Evolutionary conservation across 37 sponge, comb jelly and placozoan species (phyloP).

Genomic region (Spongilla lacustris): DNA sequence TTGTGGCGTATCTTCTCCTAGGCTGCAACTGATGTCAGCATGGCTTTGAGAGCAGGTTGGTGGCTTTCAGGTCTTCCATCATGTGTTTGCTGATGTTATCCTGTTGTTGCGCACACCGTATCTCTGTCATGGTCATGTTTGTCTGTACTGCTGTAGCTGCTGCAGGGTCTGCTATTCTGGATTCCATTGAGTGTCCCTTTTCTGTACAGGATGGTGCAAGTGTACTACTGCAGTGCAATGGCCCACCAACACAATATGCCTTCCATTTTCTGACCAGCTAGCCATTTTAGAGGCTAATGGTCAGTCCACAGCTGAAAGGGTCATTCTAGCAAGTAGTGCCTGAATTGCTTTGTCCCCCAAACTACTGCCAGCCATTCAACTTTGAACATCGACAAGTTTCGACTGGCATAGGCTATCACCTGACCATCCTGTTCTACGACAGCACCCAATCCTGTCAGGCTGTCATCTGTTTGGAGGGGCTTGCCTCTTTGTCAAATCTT

Average conservation of each 20-base stretch:
- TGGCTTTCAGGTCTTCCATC: background rate
- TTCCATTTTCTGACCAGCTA: slow-evolving; percentile 64
- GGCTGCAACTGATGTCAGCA: slow-evolving; percentile 22
- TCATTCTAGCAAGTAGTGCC: slow-evolving; percentile 52
- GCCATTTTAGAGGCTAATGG: slow-evolving; percentile 63
- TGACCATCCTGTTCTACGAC: slow-evolving; percentile 60
- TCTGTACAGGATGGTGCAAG: slow-evolving; percentile 32
- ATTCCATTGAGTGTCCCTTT: slow-evolving; percentile 56
- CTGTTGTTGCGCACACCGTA: background rate
- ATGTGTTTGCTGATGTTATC: background rate
- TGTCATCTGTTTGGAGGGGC: slow-evolving; percentile 73
- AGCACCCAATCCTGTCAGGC: slow-evolving; percentile 56
- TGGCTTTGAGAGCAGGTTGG: background rate
- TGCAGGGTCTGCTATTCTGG: slow-evolving; percentile 6
- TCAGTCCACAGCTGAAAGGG: slow-evolving; percentile 45
- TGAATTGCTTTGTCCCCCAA: slow-evolving; percentile 53
- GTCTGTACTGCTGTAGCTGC: background rate
- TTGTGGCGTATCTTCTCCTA: slow-evolving; percentile 31
- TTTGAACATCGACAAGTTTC: slow-evolving; percentile 40
- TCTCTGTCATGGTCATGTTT: background rate
- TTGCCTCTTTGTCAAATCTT: slow-evolving; percentile 21
- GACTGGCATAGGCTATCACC: slow-evolving; percentile 52
- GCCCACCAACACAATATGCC: slow-evolving; percentile 60
- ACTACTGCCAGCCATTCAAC: slow-evolving; percentile 48
- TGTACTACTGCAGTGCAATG: slow-evolving; percentile 50